Base-by-base conservation (phyloP, 2,113 vertebrate species). In the Butorides virescens region DNA sequence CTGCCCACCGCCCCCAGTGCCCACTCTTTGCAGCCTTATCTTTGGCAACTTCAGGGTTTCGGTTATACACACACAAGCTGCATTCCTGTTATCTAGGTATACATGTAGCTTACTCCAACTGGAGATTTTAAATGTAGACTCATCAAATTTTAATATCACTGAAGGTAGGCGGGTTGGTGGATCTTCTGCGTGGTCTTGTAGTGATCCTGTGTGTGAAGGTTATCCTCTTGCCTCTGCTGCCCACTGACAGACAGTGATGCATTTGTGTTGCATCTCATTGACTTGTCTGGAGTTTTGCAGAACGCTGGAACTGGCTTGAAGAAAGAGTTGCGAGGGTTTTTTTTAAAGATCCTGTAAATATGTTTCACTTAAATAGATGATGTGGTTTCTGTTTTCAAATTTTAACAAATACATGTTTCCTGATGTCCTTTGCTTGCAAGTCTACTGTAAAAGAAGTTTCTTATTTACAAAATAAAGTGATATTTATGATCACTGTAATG, bases 11-110 rank as follows among this genome's bases (percentile, higher is more conserved):
- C 84, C 18, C 16, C 2, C 59, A 5, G 34, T 15, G 44, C 71
- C 73, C 44, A 0, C 22, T 25, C 44, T 5, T 3, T 56, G 4
- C 70, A 59, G 62, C 79, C 50, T 62, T 25, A 0, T 10, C 36
- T 23, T 23, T 49, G n/a, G 25, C 59, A 59, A 0, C 0, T 29
- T 42, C 44, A 34, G 49, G 25, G 27, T 63, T 75, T 27, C 15
- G 3, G 4, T 10, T 73, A 9, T 7, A 0, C 5, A 44, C 58
- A n/a, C 53, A 27, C 37, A 15, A 11, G 13, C 56, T n/a, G 20
- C 15, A 3, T 29, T 55, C 21, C 44, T 27, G 0, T 18, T 88
- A 12, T 9, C 7, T 34, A 3, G 5, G 11, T 44, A 20, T 81
- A 2, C 3, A 4, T 25, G 34, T 44, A 10, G 76, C 15, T 65